Conservation (phyloP, 2,888 invertebrate genomes). For the Cephus runcator region DNA sequence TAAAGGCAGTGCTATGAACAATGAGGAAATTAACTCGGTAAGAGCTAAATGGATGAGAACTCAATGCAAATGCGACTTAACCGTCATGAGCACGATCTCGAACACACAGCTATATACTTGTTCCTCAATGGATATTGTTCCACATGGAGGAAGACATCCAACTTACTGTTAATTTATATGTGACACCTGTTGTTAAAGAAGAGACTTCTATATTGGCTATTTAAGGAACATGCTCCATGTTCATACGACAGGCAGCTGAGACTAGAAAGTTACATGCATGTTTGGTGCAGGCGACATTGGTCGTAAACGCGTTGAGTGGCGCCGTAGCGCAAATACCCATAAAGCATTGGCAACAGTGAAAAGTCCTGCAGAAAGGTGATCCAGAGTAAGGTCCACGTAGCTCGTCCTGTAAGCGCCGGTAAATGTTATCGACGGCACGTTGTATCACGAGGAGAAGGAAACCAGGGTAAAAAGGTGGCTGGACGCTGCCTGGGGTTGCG, state of each 20-base stretch:
- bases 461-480: constrained; percentile 60
- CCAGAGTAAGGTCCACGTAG: neutral
- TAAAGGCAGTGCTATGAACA: neutral
- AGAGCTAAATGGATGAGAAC: constrained; percentile 55
- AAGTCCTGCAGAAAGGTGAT: neutral
- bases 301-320: constrained; percentile 66
- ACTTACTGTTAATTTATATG: neutral
- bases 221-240: neutral
- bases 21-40: neutral
- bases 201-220: neutral
- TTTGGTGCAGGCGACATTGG: constrained; percentile 64
- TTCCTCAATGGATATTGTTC: constrained; percentile 58
- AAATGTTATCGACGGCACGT: neutral
- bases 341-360: neutral
- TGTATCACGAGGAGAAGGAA: constrained; percentile 16
- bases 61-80: constrained; percentile 48
- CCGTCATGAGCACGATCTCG: constrained; percentile 45
- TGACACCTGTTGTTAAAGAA: neutral
- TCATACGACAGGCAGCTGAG: constrained; percentile 35
- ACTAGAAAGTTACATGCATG: constrained; percentile 63
- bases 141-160: constrained; percentile 31
- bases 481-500: constrained; percentile 63
- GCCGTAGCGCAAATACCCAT: constrained; percentile 60
- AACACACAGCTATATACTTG: constrained; percentile 52
- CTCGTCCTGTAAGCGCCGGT: neutral